Evolutionary conservation across 2,797 vertebrate species (phyloP), one percentile per base, ranked within the genome.

Genomic region (Phalloptychus januarius): DNA sequence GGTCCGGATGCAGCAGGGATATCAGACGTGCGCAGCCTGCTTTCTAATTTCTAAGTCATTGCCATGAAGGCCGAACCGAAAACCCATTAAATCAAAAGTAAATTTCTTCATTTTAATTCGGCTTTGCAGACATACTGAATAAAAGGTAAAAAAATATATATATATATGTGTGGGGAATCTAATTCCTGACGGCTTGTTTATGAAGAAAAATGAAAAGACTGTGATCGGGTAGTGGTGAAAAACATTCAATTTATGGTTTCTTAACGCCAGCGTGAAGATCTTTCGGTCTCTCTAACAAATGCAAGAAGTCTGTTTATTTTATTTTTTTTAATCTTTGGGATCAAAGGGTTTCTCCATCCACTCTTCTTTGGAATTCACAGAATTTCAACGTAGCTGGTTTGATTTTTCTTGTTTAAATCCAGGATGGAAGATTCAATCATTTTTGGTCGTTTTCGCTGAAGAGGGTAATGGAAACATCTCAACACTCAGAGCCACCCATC

Each of bases 1-100:
- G 78, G 75, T 65, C 77, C 76, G 79, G 83, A 82, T 71, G 75
- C 83, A 78, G 74, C 61, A 52, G 71, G 85, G 46, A 85, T 93
- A 91, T 94, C 91, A 78, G 67, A 90, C 70, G 80, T 81, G 84
- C 75, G 76, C 91, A 93, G 90, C 33, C 89, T 79, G 81, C 16
- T 83, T 50, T 88, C 81, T 87, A 85, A 91, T 91, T 88, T 83
- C 76, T 81, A 48, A 58, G 42, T 83, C 81, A 82, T 79, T 85
- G 82, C 87, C 84, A 86, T 71, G 83, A 86, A 79, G 79, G 84
- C 86, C 86, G 75, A 91, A 92, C 88, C 80, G 79, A 87, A 92
- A 93, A 87, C 73, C 78, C 73, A 87, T 92, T 91, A 86, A 85
- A 84, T 87, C 46, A 78, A 88, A 84, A 69, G 76, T 75, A 46